phyloP scores from a whole-genome alignment of 2,797 vertebrate genomes.

The Macroramphosus scolopax region DNA sequence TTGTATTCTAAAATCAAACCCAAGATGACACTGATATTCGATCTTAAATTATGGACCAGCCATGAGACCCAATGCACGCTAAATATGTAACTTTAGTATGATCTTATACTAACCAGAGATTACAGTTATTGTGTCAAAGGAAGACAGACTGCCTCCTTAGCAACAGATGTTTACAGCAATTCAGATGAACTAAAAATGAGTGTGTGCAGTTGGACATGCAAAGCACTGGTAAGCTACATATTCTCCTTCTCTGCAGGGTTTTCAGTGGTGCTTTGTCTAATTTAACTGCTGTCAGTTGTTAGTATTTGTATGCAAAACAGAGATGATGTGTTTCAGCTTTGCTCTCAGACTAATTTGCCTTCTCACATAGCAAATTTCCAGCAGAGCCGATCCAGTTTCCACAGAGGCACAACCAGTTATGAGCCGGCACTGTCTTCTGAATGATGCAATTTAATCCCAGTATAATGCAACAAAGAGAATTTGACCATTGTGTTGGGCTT shows the following conservation, averaged over 20 bases:
- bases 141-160: too few relatives aligned
- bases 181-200: neutral
- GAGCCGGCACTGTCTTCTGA: too few relatives aligned
- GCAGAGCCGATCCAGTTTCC: slow-evolving; percentile 7
- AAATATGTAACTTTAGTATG: neutral
- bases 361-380: slow-evolving; percentile 17
- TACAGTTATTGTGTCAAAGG: neutral
- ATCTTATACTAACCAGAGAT: slow-evolving; percentile 2
- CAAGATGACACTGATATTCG: too few relatives aligned
- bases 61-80: too few relatives aligned
- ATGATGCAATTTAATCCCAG: too few relatives aligned
- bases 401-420: too few relatives aligned
- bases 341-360: slow-evolving; percentile 30
- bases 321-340: slow-evolving; percentile 32
- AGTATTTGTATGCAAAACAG: slow-evolving; percentile 23
- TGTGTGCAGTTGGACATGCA: neutral
- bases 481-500: too few relatives aligned
- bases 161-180: neutral
- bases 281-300: slow-evolving; percentile 16
- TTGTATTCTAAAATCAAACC: too few relatives aligned
- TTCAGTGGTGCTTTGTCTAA: slow-evolving; percentile 13
- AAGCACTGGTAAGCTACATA: neutral
- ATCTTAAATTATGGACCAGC: too few relatives aligned
- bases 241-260: too few relatives aligned
- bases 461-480: too few relatives aligned